A percentile compares a stretch with the other conserved stretches of the same genome.
These are phyloP conservation scores for Dysdera silvatica DNA, from an alignment of 1,140 invertebrate species.

Conservation along the genomic window DNA sequence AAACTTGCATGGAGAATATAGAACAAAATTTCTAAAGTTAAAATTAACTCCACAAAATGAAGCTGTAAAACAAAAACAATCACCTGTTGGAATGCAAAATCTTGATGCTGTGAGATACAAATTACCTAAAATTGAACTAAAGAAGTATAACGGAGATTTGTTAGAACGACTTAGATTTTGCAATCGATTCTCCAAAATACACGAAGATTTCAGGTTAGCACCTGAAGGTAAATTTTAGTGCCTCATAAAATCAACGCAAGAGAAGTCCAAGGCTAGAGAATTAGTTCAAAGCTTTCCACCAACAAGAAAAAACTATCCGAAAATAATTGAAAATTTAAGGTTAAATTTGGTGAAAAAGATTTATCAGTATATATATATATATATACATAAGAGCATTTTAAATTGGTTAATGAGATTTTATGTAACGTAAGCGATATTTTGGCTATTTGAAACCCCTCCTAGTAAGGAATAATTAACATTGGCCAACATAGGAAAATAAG, in stretches of 20 bases:
- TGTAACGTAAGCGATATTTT: no score
- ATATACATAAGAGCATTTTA: no score
- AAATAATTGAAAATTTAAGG: conserved; percentile 26
- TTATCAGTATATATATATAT: background rate
- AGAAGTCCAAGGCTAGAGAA: background rate
- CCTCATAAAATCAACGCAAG: background rate
- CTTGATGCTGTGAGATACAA: no score
- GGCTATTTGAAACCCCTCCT: no score
- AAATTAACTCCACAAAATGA: no score
- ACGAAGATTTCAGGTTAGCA: background rate
- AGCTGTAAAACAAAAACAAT: no score
- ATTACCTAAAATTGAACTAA: no score
- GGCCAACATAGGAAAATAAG: no score
- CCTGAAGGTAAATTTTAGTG: background rate
- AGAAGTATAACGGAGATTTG: background rate
- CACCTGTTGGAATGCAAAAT: no score
- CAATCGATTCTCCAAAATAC: background rate
- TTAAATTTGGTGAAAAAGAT: conserved; percentile 23
- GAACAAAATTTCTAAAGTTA: no score
- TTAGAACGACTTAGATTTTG: background rate
- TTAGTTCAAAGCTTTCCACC: conserved; percentile 31
- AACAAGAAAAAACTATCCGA: conserved; percentile 23
- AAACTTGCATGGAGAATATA: no score
- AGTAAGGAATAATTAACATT: no score
- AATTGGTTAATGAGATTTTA: background rate